Conservation (phyloP, 2,113 vertebrate genomes). For the Neotragus pygmaeus region DNA sequence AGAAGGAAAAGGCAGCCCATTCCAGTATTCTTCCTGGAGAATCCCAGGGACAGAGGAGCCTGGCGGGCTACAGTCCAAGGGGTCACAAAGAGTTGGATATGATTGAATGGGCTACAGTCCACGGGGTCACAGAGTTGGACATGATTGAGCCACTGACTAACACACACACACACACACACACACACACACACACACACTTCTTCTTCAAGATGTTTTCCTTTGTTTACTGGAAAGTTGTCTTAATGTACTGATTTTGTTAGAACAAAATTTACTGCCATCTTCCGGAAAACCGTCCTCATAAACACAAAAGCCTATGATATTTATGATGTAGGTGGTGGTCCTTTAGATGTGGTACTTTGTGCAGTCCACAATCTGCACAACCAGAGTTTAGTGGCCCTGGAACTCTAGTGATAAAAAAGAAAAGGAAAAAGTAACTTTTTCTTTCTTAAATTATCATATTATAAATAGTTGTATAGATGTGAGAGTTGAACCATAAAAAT, state of each 20-base stretch:
- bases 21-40: not conserved
- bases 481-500: not conserved
- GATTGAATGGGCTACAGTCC: not conserved
- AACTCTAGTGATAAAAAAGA: not conserved
- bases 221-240: not conserved
- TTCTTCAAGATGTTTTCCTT: not conserved
- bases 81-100: not conserved
- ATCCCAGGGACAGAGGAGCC: not conserved
- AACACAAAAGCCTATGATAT: not conserved
- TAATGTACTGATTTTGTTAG: not conserved
- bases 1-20: not conserved
- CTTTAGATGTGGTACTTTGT: not conserved
- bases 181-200: no score
- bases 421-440: not conserved
- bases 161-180: no score
- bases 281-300: not conserved
- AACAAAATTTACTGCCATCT: not conserved
- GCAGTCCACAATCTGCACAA: not conserved
- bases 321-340: not conserved
- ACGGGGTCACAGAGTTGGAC: not conserved
- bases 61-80: not conserved
- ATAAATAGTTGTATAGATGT: not conserved
- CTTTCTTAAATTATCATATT: not conserved
- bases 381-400: not conserved
- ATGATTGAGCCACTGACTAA: not conserved